Conservation (phyloP, 2,113 vertebrate species). For the Limanda limanda region DNA sequence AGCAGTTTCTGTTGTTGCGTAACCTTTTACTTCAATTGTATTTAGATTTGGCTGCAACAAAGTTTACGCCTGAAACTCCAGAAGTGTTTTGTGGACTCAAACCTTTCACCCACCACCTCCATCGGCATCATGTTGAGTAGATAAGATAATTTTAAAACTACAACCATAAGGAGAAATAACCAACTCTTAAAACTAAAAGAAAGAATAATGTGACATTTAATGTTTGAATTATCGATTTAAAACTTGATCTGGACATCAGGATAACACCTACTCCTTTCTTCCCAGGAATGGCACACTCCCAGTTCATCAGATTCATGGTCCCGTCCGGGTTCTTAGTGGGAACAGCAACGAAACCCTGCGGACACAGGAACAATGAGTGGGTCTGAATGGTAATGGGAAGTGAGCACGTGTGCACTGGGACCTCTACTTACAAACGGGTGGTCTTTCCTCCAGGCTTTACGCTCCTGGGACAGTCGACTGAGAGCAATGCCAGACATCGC, state of each 20-base stretch:
- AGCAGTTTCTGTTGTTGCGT: too few species aligned
- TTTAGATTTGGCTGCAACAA: too few species aligned
- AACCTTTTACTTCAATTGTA: too few species aligned
- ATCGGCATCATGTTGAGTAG: too few species aligned
- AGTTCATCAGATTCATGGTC: slow-evolving; percentile 99
- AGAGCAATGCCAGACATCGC: slow-evolving; percentile 98
- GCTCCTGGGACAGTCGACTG: slow-evolving; percentile 98
- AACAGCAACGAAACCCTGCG: slow-evolving; percentile 96
- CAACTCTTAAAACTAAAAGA: too few species aligned
- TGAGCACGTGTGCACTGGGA: neutral
- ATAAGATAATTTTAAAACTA: too few species aligned
- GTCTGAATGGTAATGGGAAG: neutral
- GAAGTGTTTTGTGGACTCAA: too few species aligned
- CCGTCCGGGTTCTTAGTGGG: slow-evolving; percentile 98
- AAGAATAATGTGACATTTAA: neutral
- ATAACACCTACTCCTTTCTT: slow-evolving; percentile 92
- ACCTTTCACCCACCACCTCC: too few species aligned
- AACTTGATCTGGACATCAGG: too few species aligned
- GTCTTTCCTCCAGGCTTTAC: slow-evolving; percentile 99
- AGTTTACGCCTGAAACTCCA: too few species aligned
- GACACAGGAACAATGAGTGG: slow-evolving; percentile 1
- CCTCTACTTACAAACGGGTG: slow-evolving; percentile 93
- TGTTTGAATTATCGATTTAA: neutral
- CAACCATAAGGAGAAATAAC: too few species aligned
- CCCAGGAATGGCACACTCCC: slow-evolving; percentile 98